A percentile compares a stretch with the other conserved stretches of the same genome.
These are phyloP conservation scores for Bufo gargarizans DNA, from an alignment of 2,113 vertebrate genomes.

Conservation along the genomic window DNA sequence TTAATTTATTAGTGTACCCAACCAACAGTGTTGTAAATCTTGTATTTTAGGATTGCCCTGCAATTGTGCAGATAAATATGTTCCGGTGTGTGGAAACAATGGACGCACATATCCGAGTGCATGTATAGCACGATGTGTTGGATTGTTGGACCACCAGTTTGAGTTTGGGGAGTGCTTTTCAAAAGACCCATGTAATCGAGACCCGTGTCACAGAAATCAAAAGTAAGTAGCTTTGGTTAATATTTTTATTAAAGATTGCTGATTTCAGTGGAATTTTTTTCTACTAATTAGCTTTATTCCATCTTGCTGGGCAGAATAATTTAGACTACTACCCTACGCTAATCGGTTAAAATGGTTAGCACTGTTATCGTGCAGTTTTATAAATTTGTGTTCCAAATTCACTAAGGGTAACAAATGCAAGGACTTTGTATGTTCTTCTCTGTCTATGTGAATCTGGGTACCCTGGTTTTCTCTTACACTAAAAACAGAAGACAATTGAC, in stretches of 20 bases:
- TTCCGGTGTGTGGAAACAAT: constrained; percentile 91
- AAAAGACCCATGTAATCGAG: constrained; percentile 84
- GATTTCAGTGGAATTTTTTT: too few relatives aligned
- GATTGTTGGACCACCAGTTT: constrained; percentile 90
- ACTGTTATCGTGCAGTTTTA: too few relatives aligned
- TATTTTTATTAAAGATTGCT: neutral
- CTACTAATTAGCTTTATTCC: too few relatives aligned
- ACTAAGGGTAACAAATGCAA: too few relatives aligned
- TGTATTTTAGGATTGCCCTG: constrained; percentile 85
- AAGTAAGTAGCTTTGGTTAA: constrained; percentile 74
- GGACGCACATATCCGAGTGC: constrained; percentile 95
- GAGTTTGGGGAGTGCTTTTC: constrained; percentile 86
- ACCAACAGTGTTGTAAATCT: neutral
- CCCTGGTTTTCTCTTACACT: too few relatives aligned
- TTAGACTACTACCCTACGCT: too few relatives aligned
- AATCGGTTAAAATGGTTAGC: too few relatives aligned
- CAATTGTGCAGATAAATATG: constrained; percentile 90
- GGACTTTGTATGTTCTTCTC: too few relatives aligned
- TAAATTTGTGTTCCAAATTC: too few relatives aligned
- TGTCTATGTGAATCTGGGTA: too few relatives aligned
- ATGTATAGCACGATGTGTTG: constrained; percentile 92
- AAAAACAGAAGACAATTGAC: too few relatives aligned
- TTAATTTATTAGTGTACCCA: neutral
- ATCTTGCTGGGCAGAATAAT: too few relatives aligned
- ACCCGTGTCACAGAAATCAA: constrained; percentile 85